phyloP scores from a whole-genome alignment of 2,797 vertebrate species.

The Phaenicophaeus curvirostris region DNA sequence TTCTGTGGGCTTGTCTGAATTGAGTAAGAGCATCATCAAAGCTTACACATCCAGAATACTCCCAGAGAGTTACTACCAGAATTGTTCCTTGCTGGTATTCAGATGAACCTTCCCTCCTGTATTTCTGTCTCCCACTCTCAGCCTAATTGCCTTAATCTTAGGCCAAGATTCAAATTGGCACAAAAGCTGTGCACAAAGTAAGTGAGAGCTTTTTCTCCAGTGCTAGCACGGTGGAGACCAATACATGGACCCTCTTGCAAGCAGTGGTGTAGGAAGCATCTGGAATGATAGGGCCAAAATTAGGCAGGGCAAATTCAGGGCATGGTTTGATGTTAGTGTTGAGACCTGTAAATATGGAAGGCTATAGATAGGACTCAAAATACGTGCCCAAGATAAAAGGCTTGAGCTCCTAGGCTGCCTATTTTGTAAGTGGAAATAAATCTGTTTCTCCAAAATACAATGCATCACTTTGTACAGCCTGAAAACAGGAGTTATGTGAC shows the following conservation, averaged over 20 bases:
- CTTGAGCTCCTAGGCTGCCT: not conserved
- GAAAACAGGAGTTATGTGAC: not conserved
- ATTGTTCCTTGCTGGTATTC: not conserved
- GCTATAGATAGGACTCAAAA: not conserved
- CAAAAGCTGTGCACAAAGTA: not conserved
- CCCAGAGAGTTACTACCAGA: not conserved
- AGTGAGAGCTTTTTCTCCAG: not conserved
- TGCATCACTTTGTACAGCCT: not conserved
- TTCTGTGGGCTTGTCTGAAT: not conserved
- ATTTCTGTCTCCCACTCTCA: not conserved
- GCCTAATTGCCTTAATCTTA: not conserved
- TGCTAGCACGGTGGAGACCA: not conserved
- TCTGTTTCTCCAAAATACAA: not conserved
- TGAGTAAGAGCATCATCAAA: not conserved
- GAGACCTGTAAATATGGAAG: not conserved
- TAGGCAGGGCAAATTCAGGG: not conserved
- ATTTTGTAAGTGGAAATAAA: not conserved
- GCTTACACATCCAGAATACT: not conserved
- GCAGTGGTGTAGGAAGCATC: not conserved
- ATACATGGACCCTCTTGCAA: not conserved
- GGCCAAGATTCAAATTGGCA: not conserved
- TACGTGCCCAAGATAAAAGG: not conserved
- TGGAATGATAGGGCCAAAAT: not conserved
- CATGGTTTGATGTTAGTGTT: not conserved
- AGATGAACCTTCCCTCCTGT: not conserved